Conservation (phyloP, 2,113 vertebrate genomes). For the Corythoichthys haematopterus region DNA sequence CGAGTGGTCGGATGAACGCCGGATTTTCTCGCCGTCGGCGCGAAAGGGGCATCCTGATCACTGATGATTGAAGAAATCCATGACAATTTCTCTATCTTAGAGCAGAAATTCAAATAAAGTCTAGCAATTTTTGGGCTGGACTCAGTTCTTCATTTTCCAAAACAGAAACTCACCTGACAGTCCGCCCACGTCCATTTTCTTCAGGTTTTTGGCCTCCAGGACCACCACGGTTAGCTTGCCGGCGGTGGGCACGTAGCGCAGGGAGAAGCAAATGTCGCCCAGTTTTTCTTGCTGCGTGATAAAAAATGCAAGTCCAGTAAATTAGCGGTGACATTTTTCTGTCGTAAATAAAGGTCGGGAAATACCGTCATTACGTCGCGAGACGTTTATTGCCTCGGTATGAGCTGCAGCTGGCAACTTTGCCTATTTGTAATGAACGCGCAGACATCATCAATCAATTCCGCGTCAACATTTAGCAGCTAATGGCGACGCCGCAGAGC, state of each 20-base stretch:
- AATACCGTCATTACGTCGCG: neutral
- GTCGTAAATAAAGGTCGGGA: neutral
- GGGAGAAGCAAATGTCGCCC: constrained; percentile 98
- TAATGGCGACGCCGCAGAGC: neutral
- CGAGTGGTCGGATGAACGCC: neutral
- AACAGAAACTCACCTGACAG: constrained; percentile 81
- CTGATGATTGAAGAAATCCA: too few species aligned
- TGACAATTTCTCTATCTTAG: too few species aligned
- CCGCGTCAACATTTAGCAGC: neutral
- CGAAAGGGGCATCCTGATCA: neutral
- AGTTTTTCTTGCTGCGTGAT: constrained; percentile 92
- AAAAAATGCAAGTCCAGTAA: neutral
- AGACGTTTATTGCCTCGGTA: neutral
- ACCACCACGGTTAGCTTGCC: constrained; percentile 96
- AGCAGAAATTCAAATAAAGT: too few species aligned
- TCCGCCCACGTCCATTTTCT: constrained; percentile 98
- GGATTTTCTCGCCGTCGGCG: neutral
- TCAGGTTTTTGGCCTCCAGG: constrained; percentile 97
- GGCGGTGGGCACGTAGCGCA: constrained; percentile 95
- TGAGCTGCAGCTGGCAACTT: neutral
- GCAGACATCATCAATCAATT: neutral
- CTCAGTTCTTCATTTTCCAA: too few species aligned
- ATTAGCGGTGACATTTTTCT: neutral
- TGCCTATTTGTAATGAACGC: neutral
- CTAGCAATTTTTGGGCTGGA: neutral